Evolutionary conservation across 2,797 vertebrate genomes (phyloP), one percentile per base, ranked within the genome.

Genomic region (Triplophysa bombifrons): DNA sequence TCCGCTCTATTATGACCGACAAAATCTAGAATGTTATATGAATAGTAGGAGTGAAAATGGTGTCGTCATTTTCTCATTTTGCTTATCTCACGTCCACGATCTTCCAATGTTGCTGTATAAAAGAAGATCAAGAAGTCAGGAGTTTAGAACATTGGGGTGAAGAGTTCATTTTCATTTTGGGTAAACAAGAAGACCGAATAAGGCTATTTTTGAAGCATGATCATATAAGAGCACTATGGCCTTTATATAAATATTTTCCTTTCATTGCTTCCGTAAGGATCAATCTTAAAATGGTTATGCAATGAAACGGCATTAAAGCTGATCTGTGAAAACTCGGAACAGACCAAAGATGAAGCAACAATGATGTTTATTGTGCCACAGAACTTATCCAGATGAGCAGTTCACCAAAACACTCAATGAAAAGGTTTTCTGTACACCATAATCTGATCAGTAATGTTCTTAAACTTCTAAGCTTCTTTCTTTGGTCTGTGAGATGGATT

Each of bases 381-480:
- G 55, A 20, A 22, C 3, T 22, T 22, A 20, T 12, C n/a, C 55
- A 56, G n/a, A 11, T 3, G 55, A 20, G n/a, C 9, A 71, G 8
- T 80, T 71, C 17, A 19, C n/a, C 16, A 22, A 44, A 6, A 56
- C 34, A 13, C 19, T 74, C 61, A 77, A 78, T 84, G 85, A 88
- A 87, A 87, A 82, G n/a, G 84, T 41, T 79, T 84, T 78, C 22
- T 73, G 76, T 68, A 80, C 22, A 86, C 85, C 88, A 89, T 87
- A 86, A 88, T 87, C 86, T 56, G 80, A 71, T 88, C 87, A 88
- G 87, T 87, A 82, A 81, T 63, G 80, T 65, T 82, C 51, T 82
- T 81, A 48, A 58, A 79, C 72, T 56, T 46, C 55, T 77, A 27
- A 86, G 75, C 74, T n/a, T 8, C 67, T 5, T 81, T 81, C 79